Conservation (phyloP, 2,888 invertebrate species). For the Metacarcinus magister region DNA sequence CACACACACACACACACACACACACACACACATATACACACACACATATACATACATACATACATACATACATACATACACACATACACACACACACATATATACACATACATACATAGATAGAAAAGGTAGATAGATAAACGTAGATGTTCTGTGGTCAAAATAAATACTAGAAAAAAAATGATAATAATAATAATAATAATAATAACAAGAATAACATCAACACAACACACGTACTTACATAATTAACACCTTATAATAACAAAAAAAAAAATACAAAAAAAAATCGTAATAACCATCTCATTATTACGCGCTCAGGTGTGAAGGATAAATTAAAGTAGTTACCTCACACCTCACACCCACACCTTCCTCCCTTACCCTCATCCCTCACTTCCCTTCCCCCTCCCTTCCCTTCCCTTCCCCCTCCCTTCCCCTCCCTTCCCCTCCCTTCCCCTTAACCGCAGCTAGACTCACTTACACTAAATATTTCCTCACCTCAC, state of each 20-base stretch:
- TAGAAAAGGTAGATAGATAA: too few relatives aligned
- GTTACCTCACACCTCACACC: not conserved
- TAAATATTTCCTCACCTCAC: not conserved
- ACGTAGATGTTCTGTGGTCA: too few relatives aligned
- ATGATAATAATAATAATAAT: too few relatives aligned
- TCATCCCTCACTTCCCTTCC: not conserved
- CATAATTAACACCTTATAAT: not conserved
- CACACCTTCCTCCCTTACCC: not conserved
- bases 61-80: slow-evolving; percentile 4
- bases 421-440: not conserved
- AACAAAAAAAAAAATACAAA: not conserved
- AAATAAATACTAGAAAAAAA: too few relatives aligned
- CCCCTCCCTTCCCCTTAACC: not conserved
- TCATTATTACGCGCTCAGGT: not conserved
- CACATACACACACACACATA: not conserved
- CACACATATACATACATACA: not conserved
- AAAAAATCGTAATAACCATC: not conserved
- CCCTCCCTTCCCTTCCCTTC: not conserved
- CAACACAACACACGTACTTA: too few relatives aligned
- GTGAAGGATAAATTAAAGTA: not conserved
- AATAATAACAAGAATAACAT: too few relatives aligned
- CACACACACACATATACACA: too few relatives aligned
- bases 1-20: too few relatives aligned
- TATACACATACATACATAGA: not conserved
- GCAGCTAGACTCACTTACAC: not conserved